A percentile compares a stretch with the other conserved stretches of the same genome.
Evolutionary conservation across 2,888 invertebrate genomes (phyloP).

Genomic region (Leptopilina drosophilae): DNA sequence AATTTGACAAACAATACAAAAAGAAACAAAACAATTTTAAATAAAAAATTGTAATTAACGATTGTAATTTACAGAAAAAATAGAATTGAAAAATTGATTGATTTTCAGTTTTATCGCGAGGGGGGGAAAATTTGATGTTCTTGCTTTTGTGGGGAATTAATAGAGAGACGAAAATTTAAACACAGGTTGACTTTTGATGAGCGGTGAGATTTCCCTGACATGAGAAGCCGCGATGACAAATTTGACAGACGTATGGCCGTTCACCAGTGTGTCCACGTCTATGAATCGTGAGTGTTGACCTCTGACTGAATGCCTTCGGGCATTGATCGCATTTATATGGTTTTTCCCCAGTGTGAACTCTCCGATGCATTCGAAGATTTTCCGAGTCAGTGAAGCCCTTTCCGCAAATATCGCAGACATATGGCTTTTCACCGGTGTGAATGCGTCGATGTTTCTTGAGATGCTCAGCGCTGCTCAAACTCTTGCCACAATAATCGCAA

Average conservation of each 20-base stretch:
- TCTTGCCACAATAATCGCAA: conserved; percentile 79
- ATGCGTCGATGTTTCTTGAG: conserved; percentile 77
- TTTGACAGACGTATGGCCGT: conserved; percentile 76
- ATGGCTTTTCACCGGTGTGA: conserved; percentile 80
- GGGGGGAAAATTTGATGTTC: too few relatives aligned
- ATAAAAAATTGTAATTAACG: too few relatives aligned
- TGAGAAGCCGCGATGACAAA: conserved; percentile 76
- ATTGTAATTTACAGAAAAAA: too few relatives aligned
- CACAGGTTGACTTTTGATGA: conserved; percentile 75
- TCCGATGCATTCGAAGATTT: conserved; percentile 76
- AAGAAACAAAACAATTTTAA: too few relatives aligned
- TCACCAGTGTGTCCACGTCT: conserved; percentile 77
- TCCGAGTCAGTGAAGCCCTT: conserved; percentile 77
- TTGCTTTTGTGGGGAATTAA: neutral
- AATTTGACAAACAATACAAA: too few relatives aligned
- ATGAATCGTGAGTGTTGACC: conserved; percentile 79
- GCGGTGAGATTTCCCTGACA: conserved; percentile 77
- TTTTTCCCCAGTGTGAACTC: conserved; percentile 78
- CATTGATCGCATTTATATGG: conserved; percentile 78
- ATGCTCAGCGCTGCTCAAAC: conserved; percentile 77
- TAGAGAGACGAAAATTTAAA: conserved; percentile 59
- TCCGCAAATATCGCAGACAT: conserved; percentile 77
- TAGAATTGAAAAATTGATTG: too few relatives aligned
- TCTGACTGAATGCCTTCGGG: conserved; percentile 78
- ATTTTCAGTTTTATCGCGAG: too few relatives aligned